These are phyloP conservation scores for Aelia acuminata DNA, from an alignment of 2,888 invertebrate species.

Conservation along the genomic window DNA sequence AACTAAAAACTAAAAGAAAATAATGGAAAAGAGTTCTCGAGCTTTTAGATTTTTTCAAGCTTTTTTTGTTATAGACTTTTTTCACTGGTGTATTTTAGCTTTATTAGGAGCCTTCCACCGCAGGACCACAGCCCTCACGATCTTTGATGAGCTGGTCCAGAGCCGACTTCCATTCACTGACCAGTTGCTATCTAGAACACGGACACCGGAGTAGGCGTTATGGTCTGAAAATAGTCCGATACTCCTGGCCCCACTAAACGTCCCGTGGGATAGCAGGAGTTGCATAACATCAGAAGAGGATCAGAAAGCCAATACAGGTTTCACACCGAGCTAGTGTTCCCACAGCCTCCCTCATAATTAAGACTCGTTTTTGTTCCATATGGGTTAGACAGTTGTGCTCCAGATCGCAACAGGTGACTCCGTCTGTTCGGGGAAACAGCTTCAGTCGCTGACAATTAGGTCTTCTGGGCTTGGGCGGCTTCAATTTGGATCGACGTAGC, in stretches of 20 bases:
- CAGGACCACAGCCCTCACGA: background rate
- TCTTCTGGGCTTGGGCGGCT: background rate
- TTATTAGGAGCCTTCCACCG: background rate
- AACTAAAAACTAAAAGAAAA: too few species aligned
- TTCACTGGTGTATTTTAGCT: too few species aligned
- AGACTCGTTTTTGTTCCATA: constrained; percentile 37
- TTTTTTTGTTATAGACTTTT: too few species aligned
- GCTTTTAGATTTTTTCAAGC: too few species aligned
- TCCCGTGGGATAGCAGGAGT: constrained; percentile 20
- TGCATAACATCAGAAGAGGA: constrained; percentile 23
- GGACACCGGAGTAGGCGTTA: constrained; percentile 38
- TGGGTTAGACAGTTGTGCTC: constrained; percentile 38
- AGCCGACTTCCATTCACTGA: background rate
- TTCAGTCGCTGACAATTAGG: background rate
- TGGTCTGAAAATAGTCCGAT: constrained; percentile 44
- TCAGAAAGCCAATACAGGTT: constrained; percentile 47
- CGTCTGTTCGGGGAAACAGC: background rate
- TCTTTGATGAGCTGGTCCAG: background rate
- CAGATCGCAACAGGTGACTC: constrained; percentile 39
- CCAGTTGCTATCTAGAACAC: constrained; percentile 21
- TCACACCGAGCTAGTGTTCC: constrained; percentile 36
- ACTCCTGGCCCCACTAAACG: background rate
- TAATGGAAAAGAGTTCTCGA: too few species aligned
- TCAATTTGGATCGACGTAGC: background rate
- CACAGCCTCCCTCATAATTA: constrained; percentile 24